These are phyloP conservation scores for Apostichopus californicus DNA, from an alignment of 35 echinoderm and acorn worm genomes.

Conservation along the genomic window DNA sequence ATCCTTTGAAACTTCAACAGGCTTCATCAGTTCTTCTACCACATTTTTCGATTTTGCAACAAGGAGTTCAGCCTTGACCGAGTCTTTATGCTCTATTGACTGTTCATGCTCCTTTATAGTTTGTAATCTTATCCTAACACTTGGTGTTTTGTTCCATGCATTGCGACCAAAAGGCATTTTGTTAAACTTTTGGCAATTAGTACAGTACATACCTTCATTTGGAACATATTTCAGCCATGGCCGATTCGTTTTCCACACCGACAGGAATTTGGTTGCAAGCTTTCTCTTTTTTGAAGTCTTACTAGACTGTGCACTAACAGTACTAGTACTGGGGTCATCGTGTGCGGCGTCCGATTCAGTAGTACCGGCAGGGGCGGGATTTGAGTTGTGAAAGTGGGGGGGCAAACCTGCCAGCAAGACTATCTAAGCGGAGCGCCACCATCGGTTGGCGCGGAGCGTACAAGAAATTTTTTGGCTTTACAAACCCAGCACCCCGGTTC, in stretches of 20 bases:
- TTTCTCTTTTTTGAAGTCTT: constrained; percentile 6
- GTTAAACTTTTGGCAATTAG: not conserved
- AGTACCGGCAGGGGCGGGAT: too few relatives aligned
- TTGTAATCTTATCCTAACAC: not conserved
- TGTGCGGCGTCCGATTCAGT: too few relatives aligned
- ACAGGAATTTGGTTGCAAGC: not conserved
- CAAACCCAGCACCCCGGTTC: too few relatives aligned
- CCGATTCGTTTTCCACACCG: constrained; percentile 10
- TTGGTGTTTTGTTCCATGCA: not conserved
- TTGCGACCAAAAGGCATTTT: constrained; percentile 22
- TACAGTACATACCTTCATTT: constrained; percentile 22
- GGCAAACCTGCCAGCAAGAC: too few relatives aligned
- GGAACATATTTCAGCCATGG: not conserved
- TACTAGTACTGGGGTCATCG: not conserved
- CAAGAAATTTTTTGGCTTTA: too few relatives aligned
- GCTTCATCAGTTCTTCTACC: not conserved
- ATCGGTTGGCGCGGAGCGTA: too few relatives aligned
- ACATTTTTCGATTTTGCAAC: not conserved
- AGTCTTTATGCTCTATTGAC: constrained; percentile 5
- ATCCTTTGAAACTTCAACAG: constrained; percentile 7
- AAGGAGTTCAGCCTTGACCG: not conserved
- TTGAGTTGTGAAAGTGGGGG: too few relatives aligned
- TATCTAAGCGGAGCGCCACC: too few relatives aligned
- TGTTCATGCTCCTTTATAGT: not conserved
- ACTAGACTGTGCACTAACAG: not conserved